Conservation (phyloP, 30 jellyfish, hydroid and myxozoan genomes). For the Clytia hemisphaerica region DNA sequence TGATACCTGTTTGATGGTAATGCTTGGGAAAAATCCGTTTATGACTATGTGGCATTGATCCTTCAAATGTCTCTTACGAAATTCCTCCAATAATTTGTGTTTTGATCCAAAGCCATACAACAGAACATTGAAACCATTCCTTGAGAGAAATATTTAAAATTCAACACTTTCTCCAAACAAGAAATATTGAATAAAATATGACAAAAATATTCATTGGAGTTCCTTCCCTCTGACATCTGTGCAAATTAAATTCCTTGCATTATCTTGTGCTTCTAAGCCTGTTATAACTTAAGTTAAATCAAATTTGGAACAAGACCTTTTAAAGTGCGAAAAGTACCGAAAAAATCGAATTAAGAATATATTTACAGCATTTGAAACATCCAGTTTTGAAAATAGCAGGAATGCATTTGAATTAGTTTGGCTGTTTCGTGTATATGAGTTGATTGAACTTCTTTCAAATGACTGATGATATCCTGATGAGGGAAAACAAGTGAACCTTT, state of each 20-base stretch:
- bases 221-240: no score
- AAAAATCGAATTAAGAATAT: background rate
- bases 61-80: slow-evolving; percentile 47
- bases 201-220: no score
- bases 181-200: no score
- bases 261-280: no score
- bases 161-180: no score
- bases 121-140: slow-evolving; percentile 84
- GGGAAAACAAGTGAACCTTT: no score
- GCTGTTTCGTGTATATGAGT: slow-evolving; percentile 50
- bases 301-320: no score
- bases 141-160: background rate
- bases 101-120: slow-evolving; percentile 93
- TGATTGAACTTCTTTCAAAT: slow-evolving; percentile 43
- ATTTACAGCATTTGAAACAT: slow-evolving; percentile 75
- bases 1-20: slow-evolving; percentile 63
- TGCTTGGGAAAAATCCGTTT: slow-evolving; percentile 90
- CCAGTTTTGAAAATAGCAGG: slow-evolving; percentile 70
- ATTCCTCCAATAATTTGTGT: slow-evolving; percentile 56
- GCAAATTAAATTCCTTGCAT: no score
- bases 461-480: slow-evolving; percentile 48
- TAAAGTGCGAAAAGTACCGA: background rate
- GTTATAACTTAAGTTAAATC: no score
- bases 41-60: slow-evolving; percentile 51
- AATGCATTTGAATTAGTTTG: slow-evolving; percentile 21